phyloP scores from a whole-genome alignment of 2,797 vertebrate genomes.

The Alcedo quadribrachys region DNA sequence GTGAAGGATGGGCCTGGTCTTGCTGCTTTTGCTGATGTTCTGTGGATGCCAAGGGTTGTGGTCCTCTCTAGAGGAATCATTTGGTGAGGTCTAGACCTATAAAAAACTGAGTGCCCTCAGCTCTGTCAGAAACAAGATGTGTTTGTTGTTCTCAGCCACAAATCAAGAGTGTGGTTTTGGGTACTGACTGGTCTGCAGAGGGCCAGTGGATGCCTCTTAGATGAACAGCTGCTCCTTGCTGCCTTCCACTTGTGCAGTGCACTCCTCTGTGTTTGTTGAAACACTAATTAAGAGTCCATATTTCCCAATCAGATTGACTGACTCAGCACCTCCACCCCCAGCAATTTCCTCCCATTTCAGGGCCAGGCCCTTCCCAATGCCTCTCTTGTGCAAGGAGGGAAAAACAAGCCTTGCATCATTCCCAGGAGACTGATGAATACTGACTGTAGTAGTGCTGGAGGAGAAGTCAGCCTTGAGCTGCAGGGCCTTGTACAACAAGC shows the following conservation, averaged over 20 bases:
- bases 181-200: not conserved
- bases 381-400: conserved; percentile 17
- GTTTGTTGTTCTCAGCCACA: not conserved
- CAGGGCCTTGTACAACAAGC: not conserved
- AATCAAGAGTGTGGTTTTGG: not conserved
- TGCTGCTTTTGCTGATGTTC: not conserved
- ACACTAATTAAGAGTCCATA: not conserved
- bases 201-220: not conserved
- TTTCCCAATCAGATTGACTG: conserved; percentile 27
- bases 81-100: not conserved
- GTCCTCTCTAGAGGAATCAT: not conserved
- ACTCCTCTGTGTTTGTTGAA: not conserved
- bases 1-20: not conserved
- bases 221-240: not conserved
- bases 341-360: not conserved
- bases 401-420: not conserved
- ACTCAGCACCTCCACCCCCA: not conserved
- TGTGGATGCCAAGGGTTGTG: not conserved
- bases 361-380: not conserved
- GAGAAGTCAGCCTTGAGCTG: not conserved
- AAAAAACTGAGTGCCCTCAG: not conserved
- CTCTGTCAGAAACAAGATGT: fast-evolving
- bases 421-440: not conserved
- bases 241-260: not conserved
- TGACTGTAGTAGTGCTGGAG: not conserved